These are phyloP conservation scores for Drosophila niveifrons DNA, from an alignment of 2,888 invertebrate species.

Conservation along the genomic window DNA sequence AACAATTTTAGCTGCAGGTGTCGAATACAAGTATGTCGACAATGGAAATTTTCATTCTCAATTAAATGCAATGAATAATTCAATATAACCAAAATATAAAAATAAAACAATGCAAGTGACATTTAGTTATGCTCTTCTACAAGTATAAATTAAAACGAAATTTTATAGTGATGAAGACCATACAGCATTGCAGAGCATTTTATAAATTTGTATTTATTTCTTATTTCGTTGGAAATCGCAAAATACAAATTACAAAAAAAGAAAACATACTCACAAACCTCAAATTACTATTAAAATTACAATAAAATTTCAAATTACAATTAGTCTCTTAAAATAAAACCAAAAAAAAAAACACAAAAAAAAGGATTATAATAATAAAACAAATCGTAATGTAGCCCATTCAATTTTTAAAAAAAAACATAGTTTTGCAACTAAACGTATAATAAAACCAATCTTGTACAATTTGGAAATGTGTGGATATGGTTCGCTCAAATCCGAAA, in stretches of 20 bases:
- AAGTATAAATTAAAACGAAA: slow-evolving; percentile 71
- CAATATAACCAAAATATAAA: slow-evolving; percentile 35
- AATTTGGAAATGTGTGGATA: slow-evolving; percentile 51
- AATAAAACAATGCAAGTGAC: slow-evolving; percentile 50
- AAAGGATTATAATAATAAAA: slow-evolving; percentile 40
- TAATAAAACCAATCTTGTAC: slow-evolving; percentile 59
- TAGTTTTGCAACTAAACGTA: slow-evolving; percentile 69
- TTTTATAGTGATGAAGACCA: slow-evolving; percentile 65
- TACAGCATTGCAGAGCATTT: slow-evolving; percentile 60
- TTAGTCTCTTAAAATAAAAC: slow-evolving; percentile 40
- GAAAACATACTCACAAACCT: slow-evolving; percentile 42
- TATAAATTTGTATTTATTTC: slow-evolving; percentile 62
- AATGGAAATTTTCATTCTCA: slow-evolving; percentile 45
- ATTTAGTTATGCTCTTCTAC: slow-evolving; percentile 79
- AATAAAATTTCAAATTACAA: slow-evolving; percentile 20
- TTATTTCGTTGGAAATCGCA: slow-evolving; percentile 48
- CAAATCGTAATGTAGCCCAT: slow-evolving; percentile 72
- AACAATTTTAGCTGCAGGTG: slow-evolving; percentile 74
- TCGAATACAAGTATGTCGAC: slow-evolving; percentile 41
- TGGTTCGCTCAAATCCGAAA: slow-evolving; percentile 20
- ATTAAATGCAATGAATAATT: slow-evolving; percentile 43
- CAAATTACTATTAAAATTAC: slow-evolving; percentile 18
- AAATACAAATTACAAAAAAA: background rate
- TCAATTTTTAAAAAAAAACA: slow-evolving; percentile 73
- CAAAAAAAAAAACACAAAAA: slow-evolving; percentile 23